Evolutionary conservation across 1,140 invertebrate species (phyloP).

Genomic region (Drosophila orena): DNA sequence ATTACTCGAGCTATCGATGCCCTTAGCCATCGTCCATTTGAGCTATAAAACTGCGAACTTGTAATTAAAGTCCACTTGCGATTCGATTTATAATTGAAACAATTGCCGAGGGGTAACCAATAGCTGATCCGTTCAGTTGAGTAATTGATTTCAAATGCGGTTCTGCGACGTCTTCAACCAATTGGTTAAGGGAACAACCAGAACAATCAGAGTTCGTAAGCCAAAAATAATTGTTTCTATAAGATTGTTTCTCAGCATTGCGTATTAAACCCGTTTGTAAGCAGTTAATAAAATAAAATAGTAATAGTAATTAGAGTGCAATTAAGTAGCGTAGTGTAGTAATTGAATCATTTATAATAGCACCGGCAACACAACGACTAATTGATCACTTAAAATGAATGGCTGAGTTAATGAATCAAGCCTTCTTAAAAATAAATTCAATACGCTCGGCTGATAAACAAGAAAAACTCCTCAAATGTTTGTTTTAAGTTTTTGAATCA

Average conservation of each 20-base stretch:
- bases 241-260: too few relatives aligned
- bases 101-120: slow-evolving; percentile 13
- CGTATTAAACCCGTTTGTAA: too few relatives aligned
- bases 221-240: too few relatives aligned
- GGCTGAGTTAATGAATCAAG: slow-evolving; percentile 3
- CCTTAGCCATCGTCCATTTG: background rate
- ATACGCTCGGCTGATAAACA: too few relatives aligned
- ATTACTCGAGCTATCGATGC: background rate
- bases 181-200: background rate
- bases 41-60: background rate
- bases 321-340: background rate
- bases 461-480: slow-evolving; percentile 1
- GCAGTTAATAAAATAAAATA: too few relatives aligned
- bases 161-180: slow-evolving; percentile 14
- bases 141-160: slow-evolving; percentile 27
- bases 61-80: background rate
- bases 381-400: slow-evolving; percentile 8
- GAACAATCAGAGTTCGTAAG: too few relatives aligned
- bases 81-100: slow-evolving; percentile 21
- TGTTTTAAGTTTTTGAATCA: background rate
- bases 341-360: background rate
- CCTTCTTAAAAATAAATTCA: background rate
- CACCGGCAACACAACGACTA: background rate
- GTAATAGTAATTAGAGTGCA: background rate
- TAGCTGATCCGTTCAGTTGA: slow-evolving; percentile 19